These are phyloP conservation scores for Pristionchus entomophagus DNA, from an alignment of 2,888 invertebrate genomes.

Conservation along the genomic window DNA sequence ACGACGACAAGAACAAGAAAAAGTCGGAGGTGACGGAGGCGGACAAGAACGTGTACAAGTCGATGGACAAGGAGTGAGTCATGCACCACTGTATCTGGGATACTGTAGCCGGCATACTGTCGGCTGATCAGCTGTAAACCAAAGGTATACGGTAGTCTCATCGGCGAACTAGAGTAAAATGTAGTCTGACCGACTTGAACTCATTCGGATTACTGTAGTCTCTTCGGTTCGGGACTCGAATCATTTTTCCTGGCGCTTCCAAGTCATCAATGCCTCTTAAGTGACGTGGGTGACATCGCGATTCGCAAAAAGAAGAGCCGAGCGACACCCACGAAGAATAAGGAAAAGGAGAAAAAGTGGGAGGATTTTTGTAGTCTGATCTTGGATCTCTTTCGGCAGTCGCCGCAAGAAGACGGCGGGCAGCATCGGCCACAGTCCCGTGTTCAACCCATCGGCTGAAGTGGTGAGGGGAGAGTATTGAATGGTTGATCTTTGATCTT, in stretches of 20 bases:
- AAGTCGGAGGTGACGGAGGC: not conserved
- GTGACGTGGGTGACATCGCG: not conserved
- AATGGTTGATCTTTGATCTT: too few species aligned
- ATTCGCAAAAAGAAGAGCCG: not conserved
- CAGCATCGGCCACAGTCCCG: not conserved
- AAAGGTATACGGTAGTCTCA: too few species aligned
- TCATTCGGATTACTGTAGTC: too few species aligned
- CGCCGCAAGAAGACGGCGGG: not conserved
- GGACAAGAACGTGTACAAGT: slow-evolving; percentile 21
- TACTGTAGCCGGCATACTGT: too few species aligned
- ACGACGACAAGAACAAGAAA: not conserved
- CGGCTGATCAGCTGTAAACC: too few species aligned
- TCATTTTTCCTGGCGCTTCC: too few species aligned
- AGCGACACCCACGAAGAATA: not conserved
- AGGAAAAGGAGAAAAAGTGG: not conserved
- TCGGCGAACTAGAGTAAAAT: too few species aligned
- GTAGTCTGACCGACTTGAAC: not conserved
- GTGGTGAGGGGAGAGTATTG: not conserved
- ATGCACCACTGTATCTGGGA: too few species aligned
- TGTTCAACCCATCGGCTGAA: slow-evolving; percentile 5
- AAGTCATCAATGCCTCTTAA: too few species aligned
- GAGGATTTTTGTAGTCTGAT: not conserved
- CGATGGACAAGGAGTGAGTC: not conserved
- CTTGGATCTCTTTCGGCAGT: not conserved
- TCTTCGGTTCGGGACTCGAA: too few species aligned